Evolutionary conservation across 2,888 invertebrate species (phyloP), one percentile per base, ranked within the genome.

Genomic region (Orthonychiurus folsomi): DNA sequence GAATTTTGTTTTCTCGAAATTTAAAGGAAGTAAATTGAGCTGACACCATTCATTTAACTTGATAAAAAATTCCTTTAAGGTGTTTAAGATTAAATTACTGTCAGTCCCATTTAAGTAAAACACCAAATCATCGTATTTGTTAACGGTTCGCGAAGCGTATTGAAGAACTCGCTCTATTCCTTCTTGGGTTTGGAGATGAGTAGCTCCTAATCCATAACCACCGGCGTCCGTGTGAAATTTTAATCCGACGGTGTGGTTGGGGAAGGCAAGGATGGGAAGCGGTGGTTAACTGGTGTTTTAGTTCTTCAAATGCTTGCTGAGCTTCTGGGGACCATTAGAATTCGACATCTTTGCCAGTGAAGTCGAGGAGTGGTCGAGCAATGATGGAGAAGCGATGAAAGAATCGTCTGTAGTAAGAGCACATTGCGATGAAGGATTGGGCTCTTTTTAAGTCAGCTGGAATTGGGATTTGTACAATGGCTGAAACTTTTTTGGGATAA

Each of bases 381-480:
- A 37, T 37, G 37, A 37, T 37, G 15, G 37, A 37, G 15, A 37
- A 37, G 5, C 15, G 5, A 5, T 5, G 37, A 37, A 37, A 9
- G 37, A 37, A 37, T 37, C 37, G 5, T 37, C 37, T 37, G 15
- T 37, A 37, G 37, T 37, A 37, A 9, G 37, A 37, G 37, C 37
- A 37, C 15, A 15, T 37, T 5, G 37, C 5, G 5, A 68, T 24
- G 48, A 67, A 70, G 25, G 58, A 47, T 25, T 59, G 59, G 15
- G 67, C 50, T 9, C 61, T 50, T 57, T 64, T 66, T 5, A 61
- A 26, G 23, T 56, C 63, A 2, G 25, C 56, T 1, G 68, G 68
- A 15, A 26, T n/a, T 12, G 60, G 63, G 23, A 69, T 63, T 0
- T 60, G 28, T 15, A 15, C 18, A 3, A 65, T 62, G 3, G 63